These are phyloP conservation scores for Piprites chloris DNA, from an alignment of 2,113 vertebrate genomes.

Conservation along the genomic window DNA sequence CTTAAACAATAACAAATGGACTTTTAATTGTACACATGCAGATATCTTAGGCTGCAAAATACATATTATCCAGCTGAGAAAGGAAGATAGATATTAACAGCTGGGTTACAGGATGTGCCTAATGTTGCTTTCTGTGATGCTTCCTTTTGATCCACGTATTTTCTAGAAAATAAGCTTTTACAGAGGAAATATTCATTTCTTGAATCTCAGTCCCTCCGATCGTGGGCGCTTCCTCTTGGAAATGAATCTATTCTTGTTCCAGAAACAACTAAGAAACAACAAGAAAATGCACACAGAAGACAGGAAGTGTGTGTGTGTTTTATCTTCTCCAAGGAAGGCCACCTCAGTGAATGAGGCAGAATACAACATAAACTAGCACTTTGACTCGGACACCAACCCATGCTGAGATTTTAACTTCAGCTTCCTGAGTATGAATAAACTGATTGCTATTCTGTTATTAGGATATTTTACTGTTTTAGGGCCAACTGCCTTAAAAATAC, in stretches of 20 bases:
- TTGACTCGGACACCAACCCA: constrained; percentile 43
- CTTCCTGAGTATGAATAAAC: constrained; percentile 63
- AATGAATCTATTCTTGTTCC: constrained; percentile 49
- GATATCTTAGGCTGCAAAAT: neutral
- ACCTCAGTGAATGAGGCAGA: constrained; percentile 55
- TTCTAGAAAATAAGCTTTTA: neutral
- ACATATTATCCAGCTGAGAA: neutral
- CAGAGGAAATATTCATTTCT: constrained; percentile 6
- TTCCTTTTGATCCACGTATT: constrained; percentile 24
- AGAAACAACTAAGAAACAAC: constrained; percentile 54
- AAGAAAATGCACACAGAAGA: constrained; percentile 32
- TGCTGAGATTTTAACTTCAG: constrained; percentile 51
- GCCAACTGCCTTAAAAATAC: constrained; percentile 41
- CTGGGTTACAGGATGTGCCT: neutral
- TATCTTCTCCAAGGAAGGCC: constrained; percentile 50
- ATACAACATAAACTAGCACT: constrained; percentile 42
- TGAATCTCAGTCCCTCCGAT: constrained; percentile 27
- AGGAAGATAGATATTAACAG: neutral
- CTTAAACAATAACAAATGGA: neutral
- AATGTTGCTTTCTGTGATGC: neutral
- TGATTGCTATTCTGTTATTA: constrained; percentile 9
- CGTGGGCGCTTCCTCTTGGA: constrained; percentile 57
- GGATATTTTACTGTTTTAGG: constrained; percentile 10
- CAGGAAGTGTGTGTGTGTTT: constrained; percentile 62
- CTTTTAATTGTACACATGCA: neutral